Evolutionary conservation across 2,888 invertebrate species (phyloP).

Genomic region (Drosophila peninsularis): DNA sequence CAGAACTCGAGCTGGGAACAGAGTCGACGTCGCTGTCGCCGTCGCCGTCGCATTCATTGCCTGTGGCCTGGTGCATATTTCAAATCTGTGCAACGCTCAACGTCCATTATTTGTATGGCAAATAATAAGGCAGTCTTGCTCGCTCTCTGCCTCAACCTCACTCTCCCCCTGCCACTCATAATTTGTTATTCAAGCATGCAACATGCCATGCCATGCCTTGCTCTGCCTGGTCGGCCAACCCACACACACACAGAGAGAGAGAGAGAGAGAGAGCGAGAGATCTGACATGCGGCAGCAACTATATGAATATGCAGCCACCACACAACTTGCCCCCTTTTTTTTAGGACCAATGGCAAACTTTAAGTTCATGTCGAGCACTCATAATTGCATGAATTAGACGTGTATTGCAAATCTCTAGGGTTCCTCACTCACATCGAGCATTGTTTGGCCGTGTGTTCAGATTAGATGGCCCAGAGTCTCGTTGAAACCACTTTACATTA

Average conservation of each 20-base stretch:
- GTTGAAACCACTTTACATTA: conserved; percentile 32
- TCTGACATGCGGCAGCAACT: conserved; percentile 41
- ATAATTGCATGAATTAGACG: conserved; percentile 64
- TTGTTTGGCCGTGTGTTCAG: conserved; percentile 17
- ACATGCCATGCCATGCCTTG: conserved; percentile 66
- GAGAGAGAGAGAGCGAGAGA: conserved; percentile 4
- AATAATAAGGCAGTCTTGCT: conserved; percentile 62
- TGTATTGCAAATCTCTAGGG: conserved; percentile 53
- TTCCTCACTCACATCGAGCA: conserved; percentile 17
- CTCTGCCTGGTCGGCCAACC: conserved; percentile 15
- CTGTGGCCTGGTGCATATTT: conserved; percentile 61
- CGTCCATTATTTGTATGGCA: conserved; percentile 76
- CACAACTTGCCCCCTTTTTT: conserved; percentile 47
- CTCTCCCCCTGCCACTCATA: conserved; percentile 66
- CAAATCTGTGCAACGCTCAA: conserved; percentile 72
- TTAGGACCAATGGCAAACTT: conserved; percentile 42
- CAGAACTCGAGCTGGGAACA: conserved; percentile 12
- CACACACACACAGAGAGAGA: conserved; percentile 30
- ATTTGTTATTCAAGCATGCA: conserved; percentile 81
- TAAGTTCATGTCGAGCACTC: conserved; percentile 61
- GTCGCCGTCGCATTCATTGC: conserved; percentile 20
- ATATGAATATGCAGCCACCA: conserved; percentile 59
- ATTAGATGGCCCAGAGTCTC: conserved; percentile 34
- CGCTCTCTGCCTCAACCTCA: not conserved
- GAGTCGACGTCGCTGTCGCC: conserved; percentile 12